These are phyloP conservation scores for Daubentonia madagascariensis DNA, from an alignment of 2,113 vertebrate species.

Conservation along the genomic window DNA sequence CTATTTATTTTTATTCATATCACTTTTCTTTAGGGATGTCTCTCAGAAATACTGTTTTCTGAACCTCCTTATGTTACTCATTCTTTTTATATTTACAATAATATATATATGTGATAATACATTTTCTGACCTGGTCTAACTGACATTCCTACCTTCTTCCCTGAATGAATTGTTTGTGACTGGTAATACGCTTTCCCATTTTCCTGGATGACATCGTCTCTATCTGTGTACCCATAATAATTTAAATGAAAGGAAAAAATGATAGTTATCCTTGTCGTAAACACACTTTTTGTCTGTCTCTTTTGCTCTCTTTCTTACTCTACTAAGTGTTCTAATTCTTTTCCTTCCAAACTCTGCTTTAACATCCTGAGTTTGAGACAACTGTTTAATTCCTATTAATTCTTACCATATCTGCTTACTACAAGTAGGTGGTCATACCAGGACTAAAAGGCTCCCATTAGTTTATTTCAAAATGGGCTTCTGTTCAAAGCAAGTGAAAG, in stretches of 20 bases:
- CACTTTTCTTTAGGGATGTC: not conserved
- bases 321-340: not conserved
- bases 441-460: not conserved
- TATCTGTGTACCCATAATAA: no score
- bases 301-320: not conserved
- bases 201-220: not conserved
- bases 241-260: not conserved
- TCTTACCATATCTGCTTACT: not conserved
- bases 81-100: not conserved
- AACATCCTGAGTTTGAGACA: not conserved
- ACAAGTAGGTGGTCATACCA: no score
- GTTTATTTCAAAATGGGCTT: not conserved
- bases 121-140: not conserved
- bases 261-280: not conserved
- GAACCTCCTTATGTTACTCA: not conserved
- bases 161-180: not conserved
- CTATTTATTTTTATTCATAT: not conserved
- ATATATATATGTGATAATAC: not conserved
- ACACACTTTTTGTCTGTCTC: not conserved
- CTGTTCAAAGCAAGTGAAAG: not conserved
- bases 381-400: not conserved
- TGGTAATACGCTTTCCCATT: not conserved
- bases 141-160: rapidly evolving
- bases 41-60: not conserved
- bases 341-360: not conserved